phyloP scores from a whole-genome alignment of 2,888 invertebrate genomes.

The Latrodectus hesperus region DNA sequence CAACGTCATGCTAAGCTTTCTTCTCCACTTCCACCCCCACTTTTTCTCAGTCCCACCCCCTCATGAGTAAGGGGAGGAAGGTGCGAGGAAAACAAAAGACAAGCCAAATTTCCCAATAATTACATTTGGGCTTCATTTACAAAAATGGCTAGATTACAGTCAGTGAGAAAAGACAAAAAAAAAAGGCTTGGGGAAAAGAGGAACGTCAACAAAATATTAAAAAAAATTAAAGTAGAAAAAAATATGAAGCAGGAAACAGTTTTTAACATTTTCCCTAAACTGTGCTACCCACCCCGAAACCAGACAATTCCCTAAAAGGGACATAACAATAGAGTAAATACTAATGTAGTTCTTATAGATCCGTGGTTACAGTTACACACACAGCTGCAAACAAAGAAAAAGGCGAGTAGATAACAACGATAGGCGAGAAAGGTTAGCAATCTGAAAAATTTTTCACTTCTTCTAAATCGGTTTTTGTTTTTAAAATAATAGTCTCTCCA shows the following conservation, averaged over 20 bases:
- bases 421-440: conserved; percentile 60
- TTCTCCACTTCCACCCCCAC: not conserved
- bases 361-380: conserved; percentile 15
- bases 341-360: conserved; percentile 67
- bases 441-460: conserved; percentile 58
- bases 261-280: conserved; percentile 64
- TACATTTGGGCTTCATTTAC: conserved; percentile 68
- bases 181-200: conserved; percentile 18
- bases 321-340: conserved; percentile 66
- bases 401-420: conserved; percentile 51
- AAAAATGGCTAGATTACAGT: conserved; percentile 64
- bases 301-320: conserved; percentile 9
- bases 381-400: conserved; percentile 54
- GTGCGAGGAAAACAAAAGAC: conserved; percentile 56
- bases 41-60: conserved; percentile 1
- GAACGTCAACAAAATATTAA: conserved; percentile 16
- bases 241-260: conserved; percentile 62
- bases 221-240: conserved; percentile 24
- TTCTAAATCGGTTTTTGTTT: conserved; percentile 68
- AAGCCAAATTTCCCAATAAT: conserved; percentile 64
- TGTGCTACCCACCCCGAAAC: conserved; percentile 24
- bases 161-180: conserved; percentile 3
- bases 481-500: conserved; percentile 64
- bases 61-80: conserved; percentile 28
- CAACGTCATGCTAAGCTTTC: conserved; percentile 21